These are phyloP conservation scores for Montipora capricornis DNA, from an alignment of 64 coral and sea anemone genomes.

Conservation along the genomic window DNA sequence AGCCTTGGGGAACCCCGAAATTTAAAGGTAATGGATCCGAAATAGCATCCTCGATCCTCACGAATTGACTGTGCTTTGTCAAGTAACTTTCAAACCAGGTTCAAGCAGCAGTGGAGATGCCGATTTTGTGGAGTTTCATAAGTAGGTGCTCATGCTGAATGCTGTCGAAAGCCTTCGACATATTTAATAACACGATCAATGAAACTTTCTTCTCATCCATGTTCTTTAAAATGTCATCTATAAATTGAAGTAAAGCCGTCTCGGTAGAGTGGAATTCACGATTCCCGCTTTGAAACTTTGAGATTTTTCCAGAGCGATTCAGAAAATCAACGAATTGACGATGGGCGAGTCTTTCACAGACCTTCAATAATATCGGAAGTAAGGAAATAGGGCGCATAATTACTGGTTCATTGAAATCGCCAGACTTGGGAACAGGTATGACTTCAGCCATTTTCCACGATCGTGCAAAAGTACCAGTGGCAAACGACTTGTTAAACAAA, in stretches of 20 bases:
- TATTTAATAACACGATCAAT: not conserved
- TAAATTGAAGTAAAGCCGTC: not conserved
- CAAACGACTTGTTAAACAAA: conserved; percentile 49
- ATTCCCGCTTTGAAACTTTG: conserved; percentile 13
- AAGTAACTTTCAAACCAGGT: conserved; percentile 18
- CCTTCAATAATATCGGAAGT: conserved; percentile 40
- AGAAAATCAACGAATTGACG: conserved; percentile 3
- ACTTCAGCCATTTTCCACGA: conserved; percentile 38
- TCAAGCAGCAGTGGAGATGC: not conserved
- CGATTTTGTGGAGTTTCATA: not conserved
- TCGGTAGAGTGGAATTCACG: not conserved
- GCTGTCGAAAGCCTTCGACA: conserved; percentile 2
- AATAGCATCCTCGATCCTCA: not conserved
- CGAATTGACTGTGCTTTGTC: not conserved
- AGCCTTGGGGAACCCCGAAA: not conserved
- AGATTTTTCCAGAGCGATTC: not conserved
- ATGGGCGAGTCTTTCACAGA: not conserved
- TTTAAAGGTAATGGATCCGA: not conserved
- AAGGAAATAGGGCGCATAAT: conserved; percentile 56
- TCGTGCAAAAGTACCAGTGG: conserved; percentile 23
- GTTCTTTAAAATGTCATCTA: conserved; percentile 20
- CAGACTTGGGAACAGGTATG: conserved; percentile 16
- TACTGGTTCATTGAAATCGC: conserved; percentile 21
- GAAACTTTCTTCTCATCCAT: conserved; percentile 3
- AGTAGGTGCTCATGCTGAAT: not conserved